Evolutionary conservation across 1,140 invertebrate species (phyloP).

Genomic region (Heliconius congener): DNA sequence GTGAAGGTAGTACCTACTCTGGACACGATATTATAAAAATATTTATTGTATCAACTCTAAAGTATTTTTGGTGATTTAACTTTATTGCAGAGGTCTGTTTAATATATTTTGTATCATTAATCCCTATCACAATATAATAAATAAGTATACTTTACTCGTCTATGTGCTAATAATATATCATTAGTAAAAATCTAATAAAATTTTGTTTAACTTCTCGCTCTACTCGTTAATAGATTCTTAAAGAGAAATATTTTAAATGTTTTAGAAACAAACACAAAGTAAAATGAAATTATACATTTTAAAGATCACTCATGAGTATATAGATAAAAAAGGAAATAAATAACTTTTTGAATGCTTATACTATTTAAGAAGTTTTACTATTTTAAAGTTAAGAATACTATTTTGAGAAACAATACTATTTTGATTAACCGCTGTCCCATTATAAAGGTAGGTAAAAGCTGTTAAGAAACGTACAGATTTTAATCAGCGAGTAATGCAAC

Average conservation of each 20-base stretch:
- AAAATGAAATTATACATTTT: too few species aligned
- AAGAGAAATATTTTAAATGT: too few species aligned
- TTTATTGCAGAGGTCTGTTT: too few species aligned
- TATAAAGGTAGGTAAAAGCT: conserved; percentile 32
- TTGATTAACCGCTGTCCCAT: background rate
- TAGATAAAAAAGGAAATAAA: too few species aligned
- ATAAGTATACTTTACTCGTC: background rate
- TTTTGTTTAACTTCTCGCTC: too few species aligned
- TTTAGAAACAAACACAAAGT: too few species aligned
- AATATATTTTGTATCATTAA: too few species aligned
- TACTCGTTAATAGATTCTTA: too few species aligned
- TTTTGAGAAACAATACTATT: background rate
- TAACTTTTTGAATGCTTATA: too few species aligned
- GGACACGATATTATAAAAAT: background rate
- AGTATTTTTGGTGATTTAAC: background rate
- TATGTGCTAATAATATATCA: background rate
- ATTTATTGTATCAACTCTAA: background rate
- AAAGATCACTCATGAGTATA: too few species aligned
- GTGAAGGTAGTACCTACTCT: background rate
- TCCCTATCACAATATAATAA: too few species aligned
- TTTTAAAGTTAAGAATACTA: background rate
- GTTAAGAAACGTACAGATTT: conserved; percentile 51
- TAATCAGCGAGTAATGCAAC: conserved; percentile 61
- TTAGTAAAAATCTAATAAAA: background rate
- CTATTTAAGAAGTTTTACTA: too few species aligned